phyloP scores from a whole-genome alignment of 2,113 vertebrate genomes.

The Xiphorhynchus elegans region DNA sequence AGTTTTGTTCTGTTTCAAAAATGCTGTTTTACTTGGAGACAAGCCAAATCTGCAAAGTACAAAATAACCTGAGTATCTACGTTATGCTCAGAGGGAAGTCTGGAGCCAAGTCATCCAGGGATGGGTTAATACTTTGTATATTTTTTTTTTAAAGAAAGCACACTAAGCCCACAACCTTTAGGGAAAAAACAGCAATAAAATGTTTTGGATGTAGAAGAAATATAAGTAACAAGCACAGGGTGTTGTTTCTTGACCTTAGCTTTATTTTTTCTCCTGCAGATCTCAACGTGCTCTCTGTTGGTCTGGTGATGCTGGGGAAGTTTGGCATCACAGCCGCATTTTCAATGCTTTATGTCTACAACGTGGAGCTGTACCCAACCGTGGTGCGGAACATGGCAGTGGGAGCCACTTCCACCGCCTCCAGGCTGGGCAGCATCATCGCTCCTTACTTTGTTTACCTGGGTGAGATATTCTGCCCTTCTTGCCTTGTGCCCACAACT shows the following conservation, averaged over 20 bases:
- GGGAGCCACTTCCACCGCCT: conserved; percentile 84
- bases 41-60: not conserved
- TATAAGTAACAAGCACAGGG: not conserved
- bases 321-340: conserved; percentile 86
- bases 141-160: not conserved
- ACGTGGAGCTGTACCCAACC: conserved; percentile 88
- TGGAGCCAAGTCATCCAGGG: not conserved
- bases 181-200: not conserved
- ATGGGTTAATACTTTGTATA: not conserved
- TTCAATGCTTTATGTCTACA: conserved; percentile 85
- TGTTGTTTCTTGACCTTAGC: not conserved
- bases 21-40: not conserved
- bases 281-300: conserved; percentile 68
- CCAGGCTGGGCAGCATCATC: conserved; percentile 85
- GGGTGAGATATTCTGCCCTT: conserved; percentile 66
- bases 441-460: conserved; percentile 90
- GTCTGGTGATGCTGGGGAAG: conserved; percentile 89
- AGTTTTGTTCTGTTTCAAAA: not conserved
- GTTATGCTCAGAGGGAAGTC: not conserved
- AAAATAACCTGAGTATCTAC: not conserved
- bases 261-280: conserved; percentile 62
- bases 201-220: not conserved
- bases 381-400: conserved; percentile 88
- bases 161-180: rapidly evolving
- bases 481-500: not conserved